Base-by-base conservation (phyloP, 1,140 invertebrate species). In the Macrosteles quadrilineatus region DNA sequence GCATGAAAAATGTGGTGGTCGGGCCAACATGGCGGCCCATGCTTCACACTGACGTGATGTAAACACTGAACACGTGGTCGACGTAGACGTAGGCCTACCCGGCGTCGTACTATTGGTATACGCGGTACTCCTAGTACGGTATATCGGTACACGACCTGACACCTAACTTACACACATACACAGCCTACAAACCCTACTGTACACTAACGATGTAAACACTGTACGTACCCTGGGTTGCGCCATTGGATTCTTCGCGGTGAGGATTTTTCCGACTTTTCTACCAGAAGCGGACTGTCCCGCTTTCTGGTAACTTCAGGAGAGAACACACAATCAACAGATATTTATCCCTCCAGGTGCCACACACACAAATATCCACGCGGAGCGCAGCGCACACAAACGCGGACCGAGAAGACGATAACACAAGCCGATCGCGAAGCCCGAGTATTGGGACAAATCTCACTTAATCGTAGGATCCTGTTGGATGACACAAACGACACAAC, bases 171-270 rank as follows among this genome's bases (percentile, higher is more conserved):
- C n/a, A n/a, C 32, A 4, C 14, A 36, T 14, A 36, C 32, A 36
- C 32, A 6, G 32, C 32, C 32, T 36, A 36, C 32, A 14, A 36
- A 14, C 32, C 32, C 32, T 36, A 36, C 32, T 4, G 4, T 14
- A 4, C 14, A 36, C 32, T 14, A 6, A 6, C 4, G 32, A 36
- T 14, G 14, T 36, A 6, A 36, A 19, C 21, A 50, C 47, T 6
- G 47, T 23, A 67, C 65, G 29, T 31, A 67, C 65, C 65, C 65
- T 67, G 36, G 65, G 65, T 53, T 67, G 65, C 23, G 65, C 65
- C 65, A 67, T 67, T 45, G n/a, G 65, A 67, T 36, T 45, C 45
- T 67, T 67, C 19, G 29, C 59, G 29, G 59, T 64, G 59, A 64
- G 59, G 59, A 64, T 64, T 64, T 64, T 64, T 64, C 29, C 59